These are phyloP conservation scores for Rhogogaster chlorosoma DNA, from an alignment of 2,888 invertebrate genomes.

Conservation along the genomic window DNA sequence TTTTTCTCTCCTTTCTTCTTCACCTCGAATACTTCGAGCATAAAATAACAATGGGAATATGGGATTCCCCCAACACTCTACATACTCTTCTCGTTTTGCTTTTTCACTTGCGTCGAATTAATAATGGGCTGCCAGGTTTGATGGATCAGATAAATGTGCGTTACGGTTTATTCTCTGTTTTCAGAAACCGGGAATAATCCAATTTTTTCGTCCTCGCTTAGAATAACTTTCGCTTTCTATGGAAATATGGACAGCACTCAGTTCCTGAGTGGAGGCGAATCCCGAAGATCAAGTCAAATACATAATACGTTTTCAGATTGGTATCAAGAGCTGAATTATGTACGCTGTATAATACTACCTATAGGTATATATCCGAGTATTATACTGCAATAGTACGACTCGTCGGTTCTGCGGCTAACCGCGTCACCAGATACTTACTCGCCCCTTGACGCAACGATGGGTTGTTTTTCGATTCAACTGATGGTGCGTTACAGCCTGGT, in stretches of 20 bases:
- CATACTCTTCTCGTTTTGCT: background rate
- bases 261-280: too few relatives aligned
- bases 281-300: constrained; percentile 4
- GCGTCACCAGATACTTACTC: constrained; percentile 41
- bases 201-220: background rate
- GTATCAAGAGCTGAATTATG: background rate
- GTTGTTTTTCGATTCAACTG: constrained; percentile 1
- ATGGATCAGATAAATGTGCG: background rate
- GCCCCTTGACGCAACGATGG: constrained; percentile 13
- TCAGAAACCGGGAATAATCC: background rate
- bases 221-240: background rate
- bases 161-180: background rate
- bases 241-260: background rate
- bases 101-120: background rate
- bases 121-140: background rate
- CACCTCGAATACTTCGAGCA: background rate
- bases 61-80: background rate
- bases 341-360: background rate
- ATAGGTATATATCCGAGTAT: background rate
- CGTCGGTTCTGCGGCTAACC: constrained; percentile 35
- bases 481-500: background rate
- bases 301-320: background rate
- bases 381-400: constrained; percentile 26
- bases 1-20: background rate
- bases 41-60: background rate